Evolutionary conservation across 37 sponge, comb jelly and placozoan genomes (phyloP).

Genomic region (Corticium candelabrum): DNA sequence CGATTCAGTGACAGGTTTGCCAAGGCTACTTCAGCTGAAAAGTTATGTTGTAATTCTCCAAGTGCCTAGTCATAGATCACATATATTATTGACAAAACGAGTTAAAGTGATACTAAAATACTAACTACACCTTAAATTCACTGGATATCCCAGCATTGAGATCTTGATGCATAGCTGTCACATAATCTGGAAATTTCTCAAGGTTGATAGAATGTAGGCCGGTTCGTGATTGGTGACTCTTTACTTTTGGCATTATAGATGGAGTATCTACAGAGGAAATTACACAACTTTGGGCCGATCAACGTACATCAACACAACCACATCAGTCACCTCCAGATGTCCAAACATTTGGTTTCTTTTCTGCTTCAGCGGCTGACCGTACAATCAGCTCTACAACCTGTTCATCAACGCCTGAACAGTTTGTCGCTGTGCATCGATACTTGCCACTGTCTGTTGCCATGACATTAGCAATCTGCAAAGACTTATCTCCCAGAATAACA

Average conservation of each 20-base stretch:
- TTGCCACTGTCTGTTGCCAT: not conserved
- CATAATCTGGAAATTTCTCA: constrained; percentile 32
- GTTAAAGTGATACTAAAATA: too few species aligned
- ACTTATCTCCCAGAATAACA: not conserved
- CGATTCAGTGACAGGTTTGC: constrained; percentile 8
- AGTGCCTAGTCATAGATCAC: too few species aligned
- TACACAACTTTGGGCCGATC: too few species aligned
- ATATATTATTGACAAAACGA: too few species aligned
- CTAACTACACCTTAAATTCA: constrained; percentile 55
- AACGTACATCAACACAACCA: too few species aligned
- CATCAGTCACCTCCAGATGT: too few species aligned
- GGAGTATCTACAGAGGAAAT: too few species aligned
- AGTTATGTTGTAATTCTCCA: too few species aligned
- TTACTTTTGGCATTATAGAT: not conserved
- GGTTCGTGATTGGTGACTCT: too few species aligned
- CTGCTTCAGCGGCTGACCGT: not conserved
- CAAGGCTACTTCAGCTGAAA: constrained; percentile 6
- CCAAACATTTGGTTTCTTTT: too few species aligned
- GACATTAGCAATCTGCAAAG: not conserved
- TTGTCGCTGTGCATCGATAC: constrained; percentile 5
- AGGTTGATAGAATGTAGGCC: constrained; percentile 12
- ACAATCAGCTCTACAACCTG: not conserved
- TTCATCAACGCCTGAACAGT: not conserved
- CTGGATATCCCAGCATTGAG: constrained; percentile 53
- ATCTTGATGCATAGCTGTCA: constrained; percentile 42